Evolutionary conservation across 1,140 invertebrate species (phyloP).

Genomic region (Ceratosolen fusciceps): DNA sequence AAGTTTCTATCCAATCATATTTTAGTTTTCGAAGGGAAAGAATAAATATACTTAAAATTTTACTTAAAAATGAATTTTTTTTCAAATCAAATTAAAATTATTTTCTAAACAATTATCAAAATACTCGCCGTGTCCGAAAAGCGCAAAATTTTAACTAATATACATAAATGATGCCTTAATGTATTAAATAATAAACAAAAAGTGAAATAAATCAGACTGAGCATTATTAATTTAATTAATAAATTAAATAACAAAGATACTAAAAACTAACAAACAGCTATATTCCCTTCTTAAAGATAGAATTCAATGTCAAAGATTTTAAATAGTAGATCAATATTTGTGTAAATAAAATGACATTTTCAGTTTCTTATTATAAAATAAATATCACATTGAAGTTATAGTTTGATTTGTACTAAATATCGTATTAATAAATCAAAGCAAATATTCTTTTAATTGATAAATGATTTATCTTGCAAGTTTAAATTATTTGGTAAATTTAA

Average conservation of each 20-base stretch:
- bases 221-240: constrained; percentile 26
- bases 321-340: background rate
- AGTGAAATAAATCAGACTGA: constrained; percentile 37
- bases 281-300: constrained; percentile 25
- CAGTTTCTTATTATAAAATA: background rate
- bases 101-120: constrained; percentile 71
- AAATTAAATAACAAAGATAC: constrained; percentile 27
- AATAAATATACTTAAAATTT: constrained; percentile 54
- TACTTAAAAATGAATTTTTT: constrained; percentile 56
- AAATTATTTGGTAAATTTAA: no score
- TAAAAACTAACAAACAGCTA: constrained; percentile 24
- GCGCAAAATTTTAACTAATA: constrained; percentile 69
- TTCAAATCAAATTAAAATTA: constrained; percentile 63
- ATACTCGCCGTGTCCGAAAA: constrained; percentile 63
- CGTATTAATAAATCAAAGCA: no score
- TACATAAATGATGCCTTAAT: constrained; percentile 72
- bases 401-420: no score
- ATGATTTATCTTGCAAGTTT: no score
- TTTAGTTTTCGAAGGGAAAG: constrained; percentile 50
- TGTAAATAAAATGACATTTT: background rate
- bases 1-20: constrained; percentile 41
- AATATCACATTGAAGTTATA: no score
- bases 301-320: constrained; percentile 36
- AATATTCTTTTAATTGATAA: no score
- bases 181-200: constrained; percentile 62